Evolutionary conservation across 2,888 invertebrate species (phyloP).

Genomic region (Drosophila stalkeri): DNA sequence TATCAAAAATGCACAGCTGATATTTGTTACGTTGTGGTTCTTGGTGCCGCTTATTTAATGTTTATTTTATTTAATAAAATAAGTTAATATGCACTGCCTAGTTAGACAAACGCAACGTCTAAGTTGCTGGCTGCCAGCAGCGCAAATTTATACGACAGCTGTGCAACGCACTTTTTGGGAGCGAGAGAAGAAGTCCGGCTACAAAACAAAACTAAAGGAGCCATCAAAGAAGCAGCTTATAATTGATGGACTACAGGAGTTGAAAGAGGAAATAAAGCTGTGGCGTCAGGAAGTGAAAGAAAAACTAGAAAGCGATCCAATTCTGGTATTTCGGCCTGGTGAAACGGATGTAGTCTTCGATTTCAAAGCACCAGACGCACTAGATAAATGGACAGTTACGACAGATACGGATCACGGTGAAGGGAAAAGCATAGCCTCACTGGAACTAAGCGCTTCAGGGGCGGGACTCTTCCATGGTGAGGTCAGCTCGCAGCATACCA

Average conservation of each 20-base stretch:
- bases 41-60: conserved; percentile 27
- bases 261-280: conserved; percentile 89
- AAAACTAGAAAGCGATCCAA: conserved; percentile 88
- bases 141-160: conserved; percentile 77
- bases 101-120: conserved; percentile 55
- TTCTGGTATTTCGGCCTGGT: conserved; percentile 87
- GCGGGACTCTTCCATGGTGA: conserved; percentile 91
- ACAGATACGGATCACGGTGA: conserved; percentile 93
- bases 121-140: conserved; percentile 30
- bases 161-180: conserved; percentile 83
- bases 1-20: conserved; percentile 40
- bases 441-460: conserved; percentile 89
- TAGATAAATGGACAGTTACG: conserved; percentile 91
- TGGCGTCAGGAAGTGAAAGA: conserved; percentile 90
- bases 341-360: conserved; percentile 91
- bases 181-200: conserved; percentile 84
- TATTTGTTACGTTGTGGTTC: conserved; percentile 58
- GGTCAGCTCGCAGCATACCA: conserved; percentile 89
- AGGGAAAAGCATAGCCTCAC: conserved; percentile 90
- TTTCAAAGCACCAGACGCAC: conserved; percentile 88
- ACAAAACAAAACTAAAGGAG: conserved; percentile 78
- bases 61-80: conserved; percentile 24
- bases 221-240: conserved; percentile 86
- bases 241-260: conserved; percentile 88
- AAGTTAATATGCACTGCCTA: conserved; percentile 55